Conservation (phyloP, 2,797 vertebrate genomes). For the Liasis olivaceus region DNA sequence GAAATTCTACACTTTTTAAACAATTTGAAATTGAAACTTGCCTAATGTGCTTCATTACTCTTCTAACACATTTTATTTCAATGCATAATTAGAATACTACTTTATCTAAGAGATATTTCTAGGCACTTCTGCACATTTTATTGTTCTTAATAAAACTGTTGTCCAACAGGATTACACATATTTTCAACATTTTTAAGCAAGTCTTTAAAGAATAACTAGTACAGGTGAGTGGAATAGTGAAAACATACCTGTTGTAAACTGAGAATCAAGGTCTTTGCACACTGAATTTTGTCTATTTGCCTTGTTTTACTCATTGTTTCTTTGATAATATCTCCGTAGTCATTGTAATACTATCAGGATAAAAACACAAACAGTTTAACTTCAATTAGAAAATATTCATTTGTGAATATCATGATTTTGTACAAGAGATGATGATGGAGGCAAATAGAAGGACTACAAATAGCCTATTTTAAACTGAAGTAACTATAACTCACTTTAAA, state of each 20-base stretch:
- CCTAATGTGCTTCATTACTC: neutral
- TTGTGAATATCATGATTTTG: neutral
- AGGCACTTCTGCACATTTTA: neutral
- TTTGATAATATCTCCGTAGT: conserved; percentile 99
- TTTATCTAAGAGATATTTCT: neutral
- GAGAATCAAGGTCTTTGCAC: conserved; percentile 98
- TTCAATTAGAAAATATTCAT: conserved; percentile 20
- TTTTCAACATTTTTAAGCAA: no score
- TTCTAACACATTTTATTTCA: neutral
- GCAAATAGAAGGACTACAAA: neutral
- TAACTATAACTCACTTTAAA: neutral
- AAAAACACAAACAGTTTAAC: neutral
- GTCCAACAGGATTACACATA: neutral
- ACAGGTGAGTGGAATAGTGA: neutral
- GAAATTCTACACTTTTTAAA: neutral
- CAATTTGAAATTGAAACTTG: neutral
- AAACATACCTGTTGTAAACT: conserved; percentile 95
- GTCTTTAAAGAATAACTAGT: neutral
- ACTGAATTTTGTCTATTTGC: conserved; percentile 99
- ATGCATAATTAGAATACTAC: neutral
- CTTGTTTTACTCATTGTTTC: conserved; percentile 99
- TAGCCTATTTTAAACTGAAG: neutral
- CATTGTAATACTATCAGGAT: conserved; percentile 92
- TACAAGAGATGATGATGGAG: neutral
- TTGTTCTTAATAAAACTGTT: neutral